phyloP scores from a whole-genome alignment of 35 echinoderm and acorn worm genomes.

The Lytechinus variegatus region DNA sequence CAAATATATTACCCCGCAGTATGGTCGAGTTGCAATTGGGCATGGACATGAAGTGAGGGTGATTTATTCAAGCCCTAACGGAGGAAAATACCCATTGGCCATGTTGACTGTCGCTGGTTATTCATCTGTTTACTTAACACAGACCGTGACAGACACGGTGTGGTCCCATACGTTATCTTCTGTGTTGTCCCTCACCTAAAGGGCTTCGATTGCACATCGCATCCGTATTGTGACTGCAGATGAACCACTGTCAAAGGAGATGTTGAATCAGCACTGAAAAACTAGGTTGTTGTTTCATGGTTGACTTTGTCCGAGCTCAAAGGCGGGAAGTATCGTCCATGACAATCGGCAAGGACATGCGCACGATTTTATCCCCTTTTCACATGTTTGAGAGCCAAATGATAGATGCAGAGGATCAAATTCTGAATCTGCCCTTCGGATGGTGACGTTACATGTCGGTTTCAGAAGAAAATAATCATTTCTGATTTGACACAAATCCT shows the following conservation, averaged over 20 bases:
- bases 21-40: neutral
- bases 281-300: neutral
- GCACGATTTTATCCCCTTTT: too few species aligned
- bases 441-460: too few species aligned
- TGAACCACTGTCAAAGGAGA: neutral
- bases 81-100: neutral
- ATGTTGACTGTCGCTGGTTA: neutral
- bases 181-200: neutral
- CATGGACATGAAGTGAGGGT: neutral
- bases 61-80: neutral
- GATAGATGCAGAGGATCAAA: too few species aligned
- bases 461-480: too few species aligned
- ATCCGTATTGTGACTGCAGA: neutral
- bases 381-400: too few species aligned
- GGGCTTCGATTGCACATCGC: neutral
- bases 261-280: neutral
- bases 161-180: neutral
- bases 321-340: too few species aligned
- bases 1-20: neutral
- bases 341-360: too few species aligned
- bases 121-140: neutral
- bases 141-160: neutral
- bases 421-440: too few species aligned
- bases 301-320: too few species aligned
- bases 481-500: too few species aligned